Base-by-base conservation (phyloP, 2,888 invertebrate species). In the Rhabditoides inermis region DNA sequence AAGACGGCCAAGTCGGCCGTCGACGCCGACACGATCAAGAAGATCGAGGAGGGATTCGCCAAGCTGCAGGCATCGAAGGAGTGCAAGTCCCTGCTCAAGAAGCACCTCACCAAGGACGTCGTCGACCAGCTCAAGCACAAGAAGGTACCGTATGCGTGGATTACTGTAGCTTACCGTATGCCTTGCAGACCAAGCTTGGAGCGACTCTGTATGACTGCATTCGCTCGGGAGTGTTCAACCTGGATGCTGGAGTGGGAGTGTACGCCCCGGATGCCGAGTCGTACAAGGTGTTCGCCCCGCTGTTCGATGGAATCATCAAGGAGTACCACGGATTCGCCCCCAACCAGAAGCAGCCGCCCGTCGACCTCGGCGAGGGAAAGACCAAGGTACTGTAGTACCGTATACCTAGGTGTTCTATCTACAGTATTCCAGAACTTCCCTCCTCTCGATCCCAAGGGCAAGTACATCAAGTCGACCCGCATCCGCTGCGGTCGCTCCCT, bases 261-360 rank as follows among this genome's bases (percentile, higher is more conserved):
- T 94, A 92, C 78, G 94, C 94, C 55, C 91, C 92, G 56, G 94
- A 94, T 79, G 90, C 92, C 60, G 92, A 94, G 79, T 80, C 91
- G 50, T 94, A 94, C 83, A 85, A 86, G 71, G 46, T 56, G 12
- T 65, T 65, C 44, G 60, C 79, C 82, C 87, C 59, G 51, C 83
- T 94, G 66, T 92, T 94, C 80, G 89, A 92, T 81, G 90, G 90
- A 79, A 88, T 94, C 82, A 94, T 94, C 79, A 90, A 75, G 78
- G 91, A 92, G 78, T 91, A 91, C 83, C 91, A 92, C 82, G 84
- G 68, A 30, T 91, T 91, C 84, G 48, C 47, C 3, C 62, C 88
- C 81, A 85, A 85, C 76, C 90, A 90, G 82, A 87, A 87, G 79
- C 94, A 94, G 81, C 92, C 92, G 15, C 82, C 87, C 58, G 86